Conservation (phyloP, 2,113 vertebrate species). For the Istiophorus platypterus region DNA sequence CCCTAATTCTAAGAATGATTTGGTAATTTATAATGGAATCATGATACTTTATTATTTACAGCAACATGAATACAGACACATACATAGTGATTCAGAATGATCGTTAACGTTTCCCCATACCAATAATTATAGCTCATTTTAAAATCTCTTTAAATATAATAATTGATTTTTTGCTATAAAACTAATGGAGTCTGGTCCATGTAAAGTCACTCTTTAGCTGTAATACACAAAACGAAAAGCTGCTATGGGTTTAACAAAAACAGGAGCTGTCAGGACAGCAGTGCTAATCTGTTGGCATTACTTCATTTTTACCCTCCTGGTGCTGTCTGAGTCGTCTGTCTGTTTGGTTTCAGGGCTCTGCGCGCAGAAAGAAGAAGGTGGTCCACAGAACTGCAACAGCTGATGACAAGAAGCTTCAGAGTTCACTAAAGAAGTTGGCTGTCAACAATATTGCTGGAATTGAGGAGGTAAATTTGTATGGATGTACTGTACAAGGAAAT, state of each 20-base stretch:
- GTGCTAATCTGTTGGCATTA: background rate
- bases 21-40: background rate
- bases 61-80: background rate
- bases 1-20: background rate
- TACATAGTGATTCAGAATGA: background rate
- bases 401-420: slow-evolving; percentile 98
- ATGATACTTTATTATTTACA: background rate
- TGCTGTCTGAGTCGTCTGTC: background rate
- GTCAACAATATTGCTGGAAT: slow-evolving; percentile 98
- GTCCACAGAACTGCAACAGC: slow-evolving; percentile 98
- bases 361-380: slow-evolving; percentile 99
- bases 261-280: background rate
- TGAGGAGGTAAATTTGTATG: slow-evolving; percentile 88
- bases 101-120: background rate
- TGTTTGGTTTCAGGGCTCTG: slow-evolving; percentile 87
- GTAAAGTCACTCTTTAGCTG: background rate
- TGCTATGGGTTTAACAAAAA: background rate
- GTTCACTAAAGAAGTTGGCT: slow-evolving; percentile 96
- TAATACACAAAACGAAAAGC: background rate
- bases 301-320: background rate
- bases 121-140: background rate
- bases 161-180: background rate
- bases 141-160: background rate
- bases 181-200: background rate
- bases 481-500: background rate